phyloP scores from a whole-genome alignment of 2,113 vertebrate genomes.

The Grammomys dolichurus region DNA sequence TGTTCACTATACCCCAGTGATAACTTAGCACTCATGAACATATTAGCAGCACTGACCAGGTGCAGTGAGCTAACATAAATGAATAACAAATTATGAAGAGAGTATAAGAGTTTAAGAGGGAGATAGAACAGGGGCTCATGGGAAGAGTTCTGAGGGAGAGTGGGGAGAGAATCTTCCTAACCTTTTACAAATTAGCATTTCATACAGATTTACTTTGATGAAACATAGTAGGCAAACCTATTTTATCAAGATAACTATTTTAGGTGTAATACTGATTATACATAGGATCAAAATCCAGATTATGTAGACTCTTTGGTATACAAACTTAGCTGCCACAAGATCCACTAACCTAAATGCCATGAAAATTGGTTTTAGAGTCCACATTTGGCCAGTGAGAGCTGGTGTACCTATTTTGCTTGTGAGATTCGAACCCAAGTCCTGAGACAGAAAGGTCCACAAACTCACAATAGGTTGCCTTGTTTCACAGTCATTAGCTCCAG shows the following conservation, averaged over 20 bases:
- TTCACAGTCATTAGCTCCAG: not conserved
- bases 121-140: not conserved
- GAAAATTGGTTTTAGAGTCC: not conserved
- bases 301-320: not conserved
- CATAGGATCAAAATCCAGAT: not conserved
- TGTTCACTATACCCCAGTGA: rapidly evolving
- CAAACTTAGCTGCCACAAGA: not conserved
- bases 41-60: not conserved
- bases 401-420: not conserved
- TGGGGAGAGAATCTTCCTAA: not conserved
- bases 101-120: not conserved
- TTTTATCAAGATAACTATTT: not conserved
- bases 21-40: too few species aligned
- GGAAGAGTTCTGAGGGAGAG: not conserved
- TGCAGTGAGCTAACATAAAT: not conserved
- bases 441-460: not conserved
- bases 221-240: not conserved
- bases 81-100: not conserved
- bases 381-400: not conserved
- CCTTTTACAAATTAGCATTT: not conserved
- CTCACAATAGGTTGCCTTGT: not conserved
- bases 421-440: not conserved
- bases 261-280: not conserved
- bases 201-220: not conserved
- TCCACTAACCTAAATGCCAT: not conserved